Percentiles rank a stretch among this genome's conserved stretches.
These are phyloP conservation scores for Caenorhabditis sp. DNA, from an alignment of 2,888 invertebrate species.

Conservation along the genomic window DNA sequence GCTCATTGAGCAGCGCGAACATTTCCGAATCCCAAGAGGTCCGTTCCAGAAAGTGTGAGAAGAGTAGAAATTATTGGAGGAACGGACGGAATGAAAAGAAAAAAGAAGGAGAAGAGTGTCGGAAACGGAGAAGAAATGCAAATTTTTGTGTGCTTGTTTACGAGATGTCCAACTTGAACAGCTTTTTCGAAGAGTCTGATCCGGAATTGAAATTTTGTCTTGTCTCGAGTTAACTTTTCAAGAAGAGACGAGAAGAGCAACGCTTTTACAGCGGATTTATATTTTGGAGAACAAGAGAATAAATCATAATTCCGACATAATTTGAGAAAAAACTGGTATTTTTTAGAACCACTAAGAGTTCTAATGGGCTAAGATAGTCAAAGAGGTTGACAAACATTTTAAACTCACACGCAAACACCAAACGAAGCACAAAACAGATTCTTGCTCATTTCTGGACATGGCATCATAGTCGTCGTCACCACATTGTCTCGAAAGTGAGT, in stretches of 20 bases:
- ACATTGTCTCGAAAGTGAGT: conserved; percentile 39
- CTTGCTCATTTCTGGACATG: conserved; percentile 38
- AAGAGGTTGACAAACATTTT: too few species aligned
- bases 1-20: too few species aligned
- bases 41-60: too few species aligned
- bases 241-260: too few species aligned
- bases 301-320: too few species aligned
- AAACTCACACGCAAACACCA: conserved; percentile 3
- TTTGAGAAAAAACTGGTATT: too few species aligned
- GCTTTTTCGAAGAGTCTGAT: conserved; percentile 5
- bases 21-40: too few species aligned
- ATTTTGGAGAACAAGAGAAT: too few species aligned
- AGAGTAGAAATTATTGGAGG: neutral
- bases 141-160: conserved; percentile 47
- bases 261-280: too few species aligned
- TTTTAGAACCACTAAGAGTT: too few species aligned
- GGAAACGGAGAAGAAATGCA: conserved; percentile 21
- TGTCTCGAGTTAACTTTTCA: too few species aligned
- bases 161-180: conserved; percentile 44
- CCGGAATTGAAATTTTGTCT: conserved; percentile 35
- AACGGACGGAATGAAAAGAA: neutral
- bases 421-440: neutral
- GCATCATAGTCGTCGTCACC: conserved; percentile 32
- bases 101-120: neutral
- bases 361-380: too few species aligned